Conservation (phyloP, 2,797 vertebrate species). For the Phataginus tetradactyla region DNA sequence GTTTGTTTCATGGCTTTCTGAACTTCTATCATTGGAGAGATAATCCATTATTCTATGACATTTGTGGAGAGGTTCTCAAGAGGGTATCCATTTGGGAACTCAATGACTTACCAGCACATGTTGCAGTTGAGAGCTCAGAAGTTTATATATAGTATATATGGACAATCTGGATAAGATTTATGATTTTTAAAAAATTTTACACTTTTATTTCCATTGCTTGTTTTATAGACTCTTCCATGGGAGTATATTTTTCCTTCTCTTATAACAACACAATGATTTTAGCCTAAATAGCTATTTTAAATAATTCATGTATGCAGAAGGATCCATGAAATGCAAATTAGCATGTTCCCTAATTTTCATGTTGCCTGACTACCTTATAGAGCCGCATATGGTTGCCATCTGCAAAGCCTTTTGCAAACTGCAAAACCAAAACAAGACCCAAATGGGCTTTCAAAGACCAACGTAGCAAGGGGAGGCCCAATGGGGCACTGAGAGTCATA, state of each 20-base stretch:
- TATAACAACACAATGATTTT: not conserved
- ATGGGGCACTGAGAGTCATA: not conserved
- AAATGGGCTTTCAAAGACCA: not conserved
- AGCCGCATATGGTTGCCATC: not conserved
- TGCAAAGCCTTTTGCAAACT: not conserved
- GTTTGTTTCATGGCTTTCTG: not conserved
- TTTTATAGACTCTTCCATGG: not conserved
- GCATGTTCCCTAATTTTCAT: not conserved
- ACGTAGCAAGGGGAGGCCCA: not conserved
- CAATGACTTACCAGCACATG: slow-evolving; percentile 17
- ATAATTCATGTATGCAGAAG: not conserved
- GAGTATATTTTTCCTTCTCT: not conserved
- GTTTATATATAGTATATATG: not conserved
- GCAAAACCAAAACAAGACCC: not conserved
- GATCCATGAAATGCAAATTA: not conserved
- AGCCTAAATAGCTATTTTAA: slow-evolving; percentile 30
- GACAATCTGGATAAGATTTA: not conserved
- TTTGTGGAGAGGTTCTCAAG: not conserved
- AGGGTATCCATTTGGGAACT: not conserved
- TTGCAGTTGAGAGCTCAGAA: not conserved
- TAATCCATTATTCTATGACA: not conserved
- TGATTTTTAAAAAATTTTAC: not conserved
- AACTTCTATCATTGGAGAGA: not conserved
- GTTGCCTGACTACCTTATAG: not conserved
- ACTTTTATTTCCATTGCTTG: not conserved